phyloP scores from a whole-genome alignment of 2,113 vertebrate genomes.

The Limanda limanda region DNA sequence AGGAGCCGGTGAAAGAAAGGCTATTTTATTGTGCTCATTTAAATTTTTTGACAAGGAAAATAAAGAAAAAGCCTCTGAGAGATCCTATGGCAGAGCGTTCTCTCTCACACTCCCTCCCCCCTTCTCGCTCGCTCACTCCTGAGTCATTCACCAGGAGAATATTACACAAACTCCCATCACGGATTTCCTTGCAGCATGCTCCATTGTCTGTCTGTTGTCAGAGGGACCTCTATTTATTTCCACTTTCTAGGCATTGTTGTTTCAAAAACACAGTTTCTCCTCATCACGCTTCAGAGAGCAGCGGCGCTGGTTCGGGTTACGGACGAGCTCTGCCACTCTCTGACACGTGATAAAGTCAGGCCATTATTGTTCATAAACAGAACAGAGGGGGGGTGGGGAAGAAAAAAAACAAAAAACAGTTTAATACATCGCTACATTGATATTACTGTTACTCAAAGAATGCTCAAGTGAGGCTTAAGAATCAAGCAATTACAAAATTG shows the following conservation, averaged over 20 bases:
- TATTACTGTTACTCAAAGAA: slow-evolving; percentile 75
- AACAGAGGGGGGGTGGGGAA: neutral
- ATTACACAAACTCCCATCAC: slow-evolving; percentile 55
- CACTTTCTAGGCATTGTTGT: slow-evolving; percentile 59
- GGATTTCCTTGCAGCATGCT: slow-evolving; percentile 57
- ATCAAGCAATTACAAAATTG: slow-evolving; percentile 75
- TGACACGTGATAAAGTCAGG: slow-evolving; percentile 54
- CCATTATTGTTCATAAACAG: slow-evolving; percentile 55
- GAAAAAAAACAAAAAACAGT: slow-evolving; percentile 16
- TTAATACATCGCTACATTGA: slow-evolving; percentile 77
- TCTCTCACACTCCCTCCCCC: slow-evolving; percentile 33
- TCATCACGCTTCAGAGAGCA: slow-evolving; percentile 55
- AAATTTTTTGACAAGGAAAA: slow-evolving; percentile 77
- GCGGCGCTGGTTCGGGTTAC: slow-evolving; percentile 27
- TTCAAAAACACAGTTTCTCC: slow-evolving; percentile 67
- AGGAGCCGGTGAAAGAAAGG: slow-evolving; percentile 71
- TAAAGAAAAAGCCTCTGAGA: slow-evolving; percentile 66
- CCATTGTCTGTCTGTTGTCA: slow-evolving; percentile 57
- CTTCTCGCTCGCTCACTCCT: slow-evolving; percentile 38
- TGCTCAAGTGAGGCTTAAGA: slow-evolving; percentile 75
- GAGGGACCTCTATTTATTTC: slow-evolving; percentile 62
- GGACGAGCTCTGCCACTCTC: slow-evolving; percentile 52
- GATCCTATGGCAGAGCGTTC: slow-evolving; percentile 59
- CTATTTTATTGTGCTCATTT: slow-evolving; percentile 83
- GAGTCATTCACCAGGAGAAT: slow-evolving; percentile 60